Evolutionary conservation across 2,797 vertebrate genomes (phyloP).

Genomic region (Pelochelys cantorii): DNA sequence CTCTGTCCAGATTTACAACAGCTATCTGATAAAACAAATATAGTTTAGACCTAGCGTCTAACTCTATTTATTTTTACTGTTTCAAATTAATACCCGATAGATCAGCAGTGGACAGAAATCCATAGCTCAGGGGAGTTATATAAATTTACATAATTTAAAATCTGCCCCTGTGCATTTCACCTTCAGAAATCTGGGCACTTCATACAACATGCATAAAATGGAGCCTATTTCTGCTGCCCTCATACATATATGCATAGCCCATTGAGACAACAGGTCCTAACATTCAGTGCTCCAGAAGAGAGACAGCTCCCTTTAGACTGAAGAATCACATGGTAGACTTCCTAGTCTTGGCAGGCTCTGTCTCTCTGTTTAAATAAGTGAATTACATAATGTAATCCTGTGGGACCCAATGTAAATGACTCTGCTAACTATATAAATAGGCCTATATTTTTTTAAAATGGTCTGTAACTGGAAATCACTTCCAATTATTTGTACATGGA

Average conservation of each 20-base stretch:
- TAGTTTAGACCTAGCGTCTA: background rate
- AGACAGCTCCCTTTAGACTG: background rate
- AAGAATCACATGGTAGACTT: background rate
- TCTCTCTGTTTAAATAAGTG: background rate
- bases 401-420: background rate
- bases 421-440: background rate
- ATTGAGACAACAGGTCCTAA: background rate
- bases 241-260: background rate
- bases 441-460: background rate
- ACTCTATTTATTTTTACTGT: background rate
- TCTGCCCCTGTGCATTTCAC: background rate
- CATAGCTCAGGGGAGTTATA: rapidly evolving
- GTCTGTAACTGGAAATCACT: background rate
- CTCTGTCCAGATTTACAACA: background rate
- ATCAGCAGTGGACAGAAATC: background rate
- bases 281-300: background rate
- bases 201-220: background rate
- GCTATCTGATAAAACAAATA: background rate
- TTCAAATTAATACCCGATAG: background rate
- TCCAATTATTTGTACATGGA: background rate
- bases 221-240: background rate
- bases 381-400: background rate
- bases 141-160: background rate
- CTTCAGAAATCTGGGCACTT: background rate
- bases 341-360: background rate